These are phyloP conservation scores for Hipparchia semele DNA, from an alignment of 2,888 invertebrate genomes.

Conservation along the genomic window DNA sequence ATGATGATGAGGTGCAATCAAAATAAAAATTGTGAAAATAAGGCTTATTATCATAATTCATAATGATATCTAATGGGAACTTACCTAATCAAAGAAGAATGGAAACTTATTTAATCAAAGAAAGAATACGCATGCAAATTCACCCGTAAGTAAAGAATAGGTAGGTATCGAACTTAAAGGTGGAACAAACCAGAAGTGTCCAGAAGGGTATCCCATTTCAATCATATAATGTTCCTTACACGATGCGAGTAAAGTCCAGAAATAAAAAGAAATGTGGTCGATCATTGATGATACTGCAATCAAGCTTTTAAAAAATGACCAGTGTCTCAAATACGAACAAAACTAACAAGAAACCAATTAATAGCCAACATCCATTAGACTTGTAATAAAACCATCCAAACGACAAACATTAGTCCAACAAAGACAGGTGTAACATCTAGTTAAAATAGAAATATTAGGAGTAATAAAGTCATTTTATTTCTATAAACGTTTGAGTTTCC, in stretches of 20 bases:
- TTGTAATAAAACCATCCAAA: constrained; percentile 32
- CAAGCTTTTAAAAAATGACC: neutral
- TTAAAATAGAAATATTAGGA: constrained; percentile 43
- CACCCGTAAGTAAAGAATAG: too few relatives aligned
- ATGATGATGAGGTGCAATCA: too few relatives aligned
- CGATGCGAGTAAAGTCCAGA: neutral
- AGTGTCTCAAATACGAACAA: constrained; percentile 11
- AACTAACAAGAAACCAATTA: constrained; percentile 33
- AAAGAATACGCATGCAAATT: too few relatives aligned
- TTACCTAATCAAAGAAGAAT: too few relatives aligned
- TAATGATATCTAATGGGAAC: too few relatives aligned
- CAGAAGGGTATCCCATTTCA: too few relatives aligned
- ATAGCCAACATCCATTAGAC: constrained; percentile 30
- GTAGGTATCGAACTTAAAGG: too few relatives aligned
- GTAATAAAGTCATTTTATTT: constrained; percentile 39
- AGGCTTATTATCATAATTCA: too few relatives aligned
- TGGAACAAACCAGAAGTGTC: too few relatives aligned
- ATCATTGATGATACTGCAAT: neutral
- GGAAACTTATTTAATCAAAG: too few relatives aligned
- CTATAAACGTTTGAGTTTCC: constrained; percentile 35
- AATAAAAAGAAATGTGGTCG: neutral
- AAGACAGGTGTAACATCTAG: constrained; percentile 42
- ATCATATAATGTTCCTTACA: too few relatives aligned
- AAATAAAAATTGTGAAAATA: too few relatives aligned
- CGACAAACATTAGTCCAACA: constrained; percentile 36